Evolutionary conservation across 1,140 invertebrate genomes (phyloP).

Genomic region (Trichoplusia ni): DNA sequence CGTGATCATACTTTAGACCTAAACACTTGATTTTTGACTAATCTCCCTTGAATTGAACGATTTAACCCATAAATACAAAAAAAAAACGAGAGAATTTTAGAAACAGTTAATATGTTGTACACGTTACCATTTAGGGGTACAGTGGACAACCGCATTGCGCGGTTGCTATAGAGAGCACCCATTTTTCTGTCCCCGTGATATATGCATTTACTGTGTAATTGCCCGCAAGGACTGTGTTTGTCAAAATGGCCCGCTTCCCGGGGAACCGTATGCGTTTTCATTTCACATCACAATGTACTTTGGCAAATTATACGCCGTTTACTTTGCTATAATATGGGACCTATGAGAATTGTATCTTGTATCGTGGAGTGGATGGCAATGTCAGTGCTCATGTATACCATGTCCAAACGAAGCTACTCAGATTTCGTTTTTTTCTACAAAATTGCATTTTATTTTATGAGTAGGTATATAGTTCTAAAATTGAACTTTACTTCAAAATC

Average conservation of each 20-base stretch:
- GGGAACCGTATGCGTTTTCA: slow-evolving; percentile 26
- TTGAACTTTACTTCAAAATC: too few relatives aligned
- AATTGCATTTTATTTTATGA: too few relatives aligned
- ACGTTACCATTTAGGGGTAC: too few relatives aligned
- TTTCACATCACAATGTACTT: slow-evolving; percentile 12
- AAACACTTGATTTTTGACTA: too few relatives aligned
- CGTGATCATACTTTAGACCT: too few relatives aligned
- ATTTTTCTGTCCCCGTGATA: slow-evolving; percentile 56
- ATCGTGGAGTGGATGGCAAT: background rate
- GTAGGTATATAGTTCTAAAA: too few relatives aligned
- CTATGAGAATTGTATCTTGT: background rate
- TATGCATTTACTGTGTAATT: slow-evolving; percentile 66
- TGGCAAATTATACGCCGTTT: slow-evolving; percentile 12
- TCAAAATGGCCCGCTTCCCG: slow-evolving; percentile 38
- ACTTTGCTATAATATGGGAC: background rate
- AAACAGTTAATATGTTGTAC: too few relatives aligned
- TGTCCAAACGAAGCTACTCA: too few relatives aligned
- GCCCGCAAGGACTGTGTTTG: slow-evolving; percentile 47
- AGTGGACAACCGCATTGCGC: background rate
- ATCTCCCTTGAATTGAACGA: too few relatives aligned
- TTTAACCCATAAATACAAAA: background rate
- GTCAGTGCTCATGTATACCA: too few relatives aligned
- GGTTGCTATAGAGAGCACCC: slow-evolving; percentile 40
- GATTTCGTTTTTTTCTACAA: too few relatives aligned
- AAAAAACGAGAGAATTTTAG: too few relatives aligned